Evolutionary conservation across 1,140 invertebrate species (phyloP).

Genomic region (Araneus ventricosus): DNA sequence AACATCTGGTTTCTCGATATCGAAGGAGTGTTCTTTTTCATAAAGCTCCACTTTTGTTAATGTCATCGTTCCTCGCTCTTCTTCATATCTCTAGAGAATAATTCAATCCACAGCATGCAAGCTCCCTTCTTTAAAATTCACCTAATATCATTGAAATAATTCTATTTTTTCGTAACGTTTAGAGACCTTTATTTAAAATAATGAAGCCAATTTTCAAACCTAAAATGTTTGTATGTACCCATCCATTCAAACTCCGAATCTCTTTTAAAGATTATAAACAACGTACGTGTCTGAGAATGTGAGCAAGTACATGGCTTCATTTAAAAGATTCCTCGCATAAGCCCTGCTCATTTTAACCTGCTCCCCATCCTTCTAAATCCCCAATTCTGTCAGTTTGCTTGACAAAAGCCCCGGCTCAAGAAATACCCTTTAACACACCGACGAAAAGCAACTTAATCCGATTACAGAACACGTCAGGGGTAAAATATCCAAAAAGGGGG

Average conservation of each 20-base stretch:
- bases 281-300: not conserved
- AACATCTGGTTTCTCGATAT: too few relatives aligned
- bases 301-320: not conserved
- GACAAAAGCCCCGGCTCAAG: slow-evolving; percentile 18
- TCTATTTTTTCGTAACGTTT: too few relatives aligned
- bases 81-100: too few relatives aligned
- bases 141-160: too few relatives aligned
- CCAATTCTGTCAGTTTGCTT: slow-evolving; percentile 30
- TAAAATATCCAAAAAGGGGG: slow-evolving; percentile 45
- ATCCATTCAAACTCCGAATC: not conserved
- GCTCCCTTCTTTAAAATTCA: too few relatives aligned
- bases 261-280: slow-evolving; percentile 5
- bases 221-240: not conserved
- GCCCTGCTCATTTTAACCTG: slow-evolving; percentile 30
- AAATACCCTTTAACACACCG: slow-evolving; percentile 39
- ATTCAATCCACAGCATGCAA: too few relatives aligned
- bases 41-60: too few relatives aligned
- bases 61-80: too few relatives aligned
- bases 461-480: slow-evolving; percentile 33
- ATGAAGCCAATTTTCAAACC: not conserved
- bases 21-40: too few relatives aligned
- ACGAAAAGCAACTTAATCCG: slow-evolving; percentile 40
- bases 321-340: slow-evolving; percentile 23
- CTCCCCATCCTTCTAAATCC: not conserved
- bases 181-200: not conserved